Evolutionary conservation across 2,113 vertebrate genomes (phyloP), one percentile per base, ranked within the genome.

Genomic region (Gila orcuttii): DNA sequence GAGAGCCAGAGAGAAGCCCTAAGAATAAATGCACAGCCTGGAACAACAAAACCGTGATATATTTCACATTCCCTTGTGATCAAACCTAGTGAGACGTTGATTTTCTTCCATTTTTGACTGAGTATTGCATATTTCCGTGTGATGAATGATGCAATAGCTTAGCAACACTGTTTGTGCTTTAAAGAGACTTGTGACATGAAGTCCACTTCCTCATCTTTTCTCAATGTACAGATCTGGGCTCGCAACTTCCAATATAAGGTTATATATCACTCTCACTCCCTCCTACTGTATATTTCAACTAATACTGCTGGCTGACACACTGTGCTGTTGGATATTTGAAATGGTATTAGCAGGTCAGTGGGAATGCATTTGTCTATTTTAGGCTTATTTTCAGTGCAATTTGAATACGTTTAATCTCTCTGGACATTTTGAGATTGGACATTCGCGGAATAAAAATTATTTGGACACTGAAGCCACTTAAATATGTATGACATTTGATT

Each of bases 11-110:
- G 73, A 74, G 42, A 77, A 50, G 52, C 31, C 52, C 31, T 57
- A 52, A 55, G 57, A 59, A 25, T 79, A 79, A 79, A 60, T 79
- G 77, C 77, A 79, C 76, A 79, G 52, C 15, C 52, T 21, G 83
- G 31, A 74, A 55, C 25, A 59, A 64, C 73, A 23, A 77, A 42
- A 79, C 33, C 7, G 57, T 79, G 57, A 11, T 79, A 42, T 23
- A 62, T 79, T 79, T 79, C 57, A 79, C 55, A 79, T 79, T 79
- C 77, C 77, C 77, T 62, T 62, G 77, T 60, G 77, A 79, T 79
- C 33, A 79, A 57, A 60, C 13, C 36, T 15, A 39, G 57, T 8
- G 57, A 39, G 31, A n/a, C 59, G 23, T 17, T 42, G 57, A 62
- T 42, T 79, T 79, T 42, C 55, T 25, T 79, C 77, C 36, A 79